Evolutionary conservation across 2,113 vertebrate genomes (phyloP).

Genomic region (Chloropsis hardwickii): DNA sequence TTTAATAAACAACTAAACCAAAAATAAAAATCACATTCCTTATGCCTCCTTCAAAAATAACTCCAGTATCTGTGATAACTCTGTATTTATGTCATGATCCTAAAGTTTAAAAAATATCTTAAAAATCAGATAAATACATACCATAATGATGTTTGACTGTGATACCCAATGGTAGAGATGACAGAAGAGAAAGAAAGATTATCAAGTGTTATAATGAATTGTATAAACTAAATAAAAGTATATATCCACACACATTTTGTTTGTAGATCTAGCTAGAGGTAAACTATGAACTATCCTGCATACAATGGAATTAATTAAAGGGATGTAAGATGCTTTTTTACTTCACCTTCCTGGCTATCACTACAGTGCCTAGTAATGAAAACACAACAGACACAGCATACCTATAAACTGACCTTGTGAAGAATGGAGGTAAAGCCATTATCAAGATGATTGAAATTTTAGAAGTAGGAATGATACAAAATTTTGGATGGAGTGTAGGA

Average conservation of each 20-base stretch:
- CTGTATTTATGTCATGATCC: not conserved
- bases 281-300: not conserved
- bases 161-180: not conserved
- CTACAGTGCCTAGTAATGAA: not conserved
- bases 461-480: not conserved
- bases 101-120: not conserved
- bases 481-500: not conserved
- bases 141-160: not conserved
- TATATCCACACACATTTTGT: not conserved
- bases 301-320: not conserved
- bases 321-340: not conserved
- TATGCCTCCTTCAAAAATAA: not conserved
- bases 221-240: not conserved
- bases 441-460: not conserved
- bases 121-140: not conserved
- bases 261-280: not conserved
- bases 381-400: not conserved
- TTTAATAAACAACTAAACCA: not conserved
- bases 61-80: not conserved
- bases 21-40: not conserved
- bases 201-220: not conserved
- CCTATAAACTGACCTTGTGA: not conserved
- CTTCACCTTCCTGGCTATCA: not conserved
- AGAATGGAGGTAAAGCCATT: not conserved
- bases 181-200: not conserved